Conservation (phyloP, 2,888 invertebrate species). For the Agrotis segetum region DNA sequence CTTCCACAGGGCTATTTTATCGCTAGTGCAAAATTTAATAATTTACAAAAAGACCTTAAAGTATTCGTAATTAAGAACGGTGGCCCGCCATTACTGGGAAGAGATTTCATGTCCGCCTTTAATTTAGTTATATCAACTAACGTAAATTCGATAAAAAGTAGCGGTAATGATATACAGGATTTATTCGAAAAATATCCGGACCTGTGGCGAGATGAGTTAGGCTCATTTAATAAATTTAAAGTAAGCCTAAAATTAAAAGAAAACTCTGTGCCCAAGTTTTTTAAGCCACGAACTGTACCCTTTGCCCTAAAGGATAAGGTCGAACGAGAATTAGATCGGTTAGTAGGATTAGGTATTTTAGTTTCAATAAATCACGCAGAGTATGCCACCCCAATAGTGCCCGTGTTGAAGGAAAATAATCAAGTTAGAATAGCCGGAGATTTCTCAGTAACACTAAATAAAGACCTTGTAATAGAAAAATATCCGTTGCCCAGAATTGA, state of each 20-base stretch:
- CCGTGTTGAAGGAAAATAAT: slow-evolving; percentile 7
- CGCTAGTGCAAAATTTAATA: background rate
- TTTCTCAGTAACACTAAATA: slow-evolving; percentile 9
- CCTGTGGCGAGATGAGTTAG: slow-evolving; percentile 1
- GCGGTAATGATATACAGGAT: background rate
- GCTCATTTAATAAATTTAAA: background rate
- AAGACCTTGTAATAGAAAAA: slow-evolving; percentile 15
- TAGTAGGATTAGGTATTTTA: slow-evolving; percentile 2
- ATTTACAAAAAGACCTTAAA: background rate
- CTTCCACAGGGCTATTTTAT: background rate
- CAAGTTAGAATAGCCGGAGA: background rate
- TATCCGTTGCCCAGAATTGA: slow-evolving; percentile 3
- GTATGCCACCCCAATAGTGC: slow-evolving; percentile 8
- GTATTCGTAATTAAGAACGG: slow-evolving; percentile 8
- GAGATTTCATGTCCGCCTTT: slow-evolving; percentile 13
- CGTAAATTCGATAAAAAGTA: background rate
- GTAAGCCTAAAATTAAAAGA: background rate
- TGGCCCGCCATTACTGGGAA: slow-evolving; percentile 1
- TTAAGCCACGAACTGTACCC: slow-evolving; percentile 1
- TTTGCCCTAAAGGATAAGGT: slow-evolving; percentile 5
- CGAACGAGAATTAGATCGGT: background rate
- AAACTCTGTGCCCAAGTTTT: background rate
- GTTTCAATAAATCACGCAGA: background rate
- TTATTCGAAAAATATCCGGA: background rate
- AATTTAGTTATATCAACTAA: background rate